A percentile compares a stretch with the other conserved stretches of the same genome.
These are phyloP conservation scores for Pachyrhynchus sulphureomaculatus DNA, from an alignment of 1,140 invertebrate genomes.

Conservation along the genomic window DNA sequence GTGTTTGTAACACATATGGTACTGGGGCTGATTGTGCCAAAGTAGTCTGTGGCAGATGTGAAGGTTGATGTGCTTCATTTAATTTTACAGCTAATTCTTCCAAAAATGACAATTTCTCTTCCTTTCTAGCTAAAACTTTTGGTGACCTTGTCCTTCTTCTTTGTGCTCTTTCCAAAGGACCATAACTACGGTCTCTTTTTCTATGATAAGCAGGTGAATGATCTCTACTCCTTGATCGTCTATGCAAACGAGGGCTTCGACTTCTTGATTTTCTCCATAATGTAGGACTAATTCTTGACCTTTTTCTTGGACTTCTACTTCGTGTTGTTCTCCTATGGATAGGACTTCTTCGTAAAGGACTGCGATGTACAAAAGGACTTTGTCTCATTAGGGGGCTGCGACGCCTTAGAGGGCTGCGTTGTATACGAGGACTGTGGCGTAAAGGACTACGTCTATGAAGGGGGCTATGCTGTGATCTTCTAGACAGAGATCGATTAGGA, in stretches of 20 bases:
- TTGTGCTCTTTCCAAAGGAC: conserved; percentile 5
- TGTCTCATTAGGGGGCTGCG: not conserved
- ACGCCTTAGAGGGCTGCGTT: not conserved
- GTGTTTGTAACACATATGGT: not conserved
- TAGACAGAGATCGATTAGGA: not conserved
- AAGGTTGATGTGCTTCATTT: conserved; percentile 34
- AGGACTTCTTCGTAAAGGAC: not conserved
- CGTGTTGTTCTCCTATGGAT: not conserved
- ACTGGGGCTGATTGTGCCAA: not conserved
- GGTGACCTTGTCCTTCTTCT: conserved; percentile 20
- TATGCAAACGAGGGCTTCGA: conserved; percentile 1
- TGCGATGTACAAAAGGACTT: not conserved
- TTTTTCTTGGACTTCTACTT: not conserved
- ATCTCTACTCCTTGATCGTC: conserved; percentile 25
- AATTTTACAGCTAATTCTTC: conserved; percentile 45
- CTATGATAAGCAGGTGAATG: not conserved
- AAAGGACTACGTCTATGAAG: not conserved
- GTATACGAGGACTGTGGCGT: not conserved
- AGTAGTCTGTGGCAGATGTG: not conserved
- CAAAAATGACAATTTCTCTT: conserved; percentile 42
- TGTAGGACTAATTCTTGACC: not conserved
- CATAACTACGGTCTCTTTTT: conserved; percentile 17
- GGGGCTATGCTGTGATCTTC: not conserved
- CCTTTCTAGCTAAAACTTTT: conserved; percentile 6
- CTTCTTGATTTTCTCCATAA: conserved; percentile 9